Evolutionary conservation across 2,888 invertebrate species (phyloP).

Genomic region (Sphaerophoria taeniata): DNA sequence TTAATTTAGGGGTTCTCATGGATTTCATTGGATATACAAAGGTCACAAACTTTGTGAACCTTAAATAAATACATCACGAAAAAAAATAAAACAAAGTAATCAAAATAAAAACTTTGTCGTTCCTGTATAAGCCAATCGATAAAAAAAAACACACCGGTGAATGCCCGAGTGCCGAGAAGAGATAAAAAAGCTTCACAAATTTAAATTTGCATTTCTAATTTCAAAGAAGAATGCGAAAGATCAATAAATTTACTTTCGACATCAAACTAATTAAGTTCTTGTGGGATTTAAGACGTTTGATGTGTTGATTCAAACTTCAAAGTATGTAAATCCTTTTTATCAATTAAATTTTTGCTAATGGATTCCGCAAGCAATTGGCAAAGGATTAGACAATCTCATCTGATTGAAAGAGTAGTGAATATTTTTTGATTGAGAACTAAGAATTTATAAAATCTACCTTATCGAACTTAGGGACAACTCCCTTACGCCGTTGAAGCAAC

Average conservation of each 20-base stretch:
- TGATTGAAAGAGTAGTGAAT: no score
- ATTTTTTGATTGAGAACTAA: no score
- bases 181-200: neutral
- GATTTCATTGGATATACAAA: neutral
- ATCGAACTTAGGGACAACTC: no score
- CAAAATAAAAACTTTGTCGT: neutral
- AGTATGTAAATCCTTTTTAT: no score
- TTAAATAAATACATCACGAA: neutral
- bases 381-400: no score
- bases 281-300: neutral
- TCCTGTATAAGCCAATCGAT: neutral
- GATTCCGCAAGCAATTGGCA: no score
- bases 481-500: no score
- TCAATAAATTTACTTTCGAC: neutral
- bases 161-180: neutral
- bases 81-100: slow-evolving; percentile 1
- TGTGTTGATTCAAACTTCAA: neutral
- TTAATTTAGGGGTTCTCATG: neutral
- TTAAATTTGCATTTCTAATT: neutral
- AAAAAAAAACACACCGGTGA: neutral
- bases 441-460: no score
- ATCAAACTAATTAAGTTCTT: neutral
- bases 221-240: neutral
- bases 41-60: neutral
- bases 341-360: no score